Evolutionary conservation across 2,888 invertebrate genomes (phyloP), one percentile per base, ranked within the genome.

Genomic region (Linnaemya tessellans): DNA sequence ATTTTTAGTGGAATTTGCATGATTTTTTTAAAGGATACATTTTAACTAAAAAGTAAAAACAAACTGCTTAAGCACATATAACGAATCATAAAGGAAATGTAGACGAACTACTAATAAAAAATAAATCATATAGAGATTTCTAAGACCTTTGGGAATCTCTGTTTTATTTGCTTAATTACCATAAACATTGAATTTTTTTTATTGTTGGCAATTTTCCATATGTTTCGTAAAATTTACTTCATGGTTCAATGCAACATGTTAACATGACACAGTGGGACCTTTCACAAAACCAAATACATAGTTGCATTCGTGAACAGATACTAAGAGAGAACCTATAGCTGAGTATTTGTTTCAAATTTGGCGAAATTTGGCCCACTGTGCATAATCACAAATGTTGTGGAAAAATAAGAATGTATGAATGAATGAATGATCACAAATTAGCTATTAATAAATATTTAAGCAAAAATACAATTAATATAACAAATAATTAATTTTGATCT

Each of bases 181-280:
- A 4, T 71, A 56, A n/a, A 65, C 56, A 77, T 22, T 22, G 4
- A 1, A 22, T 22, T 5, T 56, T 8, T 30, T 38, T 18, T 18
- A 35, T 11, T 46, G 65, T 85, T 82, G 82, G 81, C 78, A 70
- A 62, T 35, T 62, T 73, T 80, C 77, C 79, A 79, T 78, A 43
- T 79, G 58, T 54, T 75, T 82, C 83, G 51, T 20, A 79, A 43
- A 62, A 58, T 70, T 79, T 58, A 64, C 20, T 35, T 60, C 22
- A 71, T 51, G 49, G 49, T 20, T 62, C 51, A 43, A 51, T 67
- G 18, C 43, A 46, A 58, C 22, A 46, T 30, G 38, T 18, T 20
- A 54, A 38, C 9, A 38, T 49, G 38, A 25, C 49, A 22, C 38
- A 54, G 54, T 54, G 54, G 54, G 22, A 11, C 1, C 22, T 20